These are phyloP conservation scores for Orthosia incerta DNA, from an alignment of 2,888 invertebrate genomes.

Conservation along the genomic window DNA sequence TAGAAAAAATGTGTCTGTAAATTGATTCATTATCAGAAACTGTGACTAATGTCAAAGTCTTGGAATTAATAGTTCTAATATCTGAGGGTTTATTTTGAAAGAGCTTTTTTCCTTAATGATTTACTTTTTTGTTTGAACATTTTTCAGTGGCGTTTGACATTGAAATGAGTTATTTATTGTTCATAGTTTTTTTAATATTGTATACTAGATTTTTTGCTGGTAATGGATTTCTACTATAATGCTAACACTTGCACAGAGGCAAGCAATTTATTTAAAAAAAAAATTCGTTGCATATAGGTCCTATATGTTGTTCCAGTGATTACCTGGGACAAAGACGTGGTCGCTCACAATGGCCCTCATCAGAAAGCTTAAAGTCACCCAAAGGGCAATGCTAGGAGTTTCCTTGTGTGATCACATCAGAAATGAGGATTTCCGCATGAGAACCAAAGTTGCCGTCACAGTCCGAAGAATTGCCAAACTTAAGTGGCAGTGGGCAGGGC, in stretches of 20 bases:
- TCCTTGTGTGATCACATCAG: too few relatives aligned
- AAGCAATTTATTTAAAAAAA: too few relatives aligned
- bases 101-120: conserved; percentile 45
- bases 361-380: too few relatives aligned
- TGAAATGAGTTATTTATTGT: conserved; percentile 40
- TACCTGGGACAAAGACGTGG: too few relatives aligned
- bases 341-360: too few relatives aligned
- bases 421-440: too few relatives aligned
- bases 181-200: background rate
- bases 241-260: background rate
- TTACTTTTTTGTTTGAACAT: conserved; percentile 35
- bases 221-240: background rate
- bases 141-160: conserved; percentile 47
- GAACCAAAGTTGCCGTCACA: too few relatives aligned
- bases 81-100: conserved; percentile 48
- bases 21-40: conserved; percentile 68
- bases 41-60: conserved; percentile 57
- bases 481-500: too few relatives aligned
- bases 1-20: conserved; percentile 62
- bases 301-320: too few relatives aligned
- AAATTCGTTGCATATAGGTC: too few relatives aligned
- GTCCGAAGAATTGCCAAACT: too few relatives aligned
- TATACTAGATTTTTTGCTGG: background rate
- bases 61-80: conserved; percentile 36
- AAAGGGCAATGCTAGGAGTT: too few relatives aligned